Evolutionary conservation across 2,113 vertebrate genomes (phyloP), one percentile per base, ranked within the genome.

Genomic region (Oreochromis spilurus): DNA sequence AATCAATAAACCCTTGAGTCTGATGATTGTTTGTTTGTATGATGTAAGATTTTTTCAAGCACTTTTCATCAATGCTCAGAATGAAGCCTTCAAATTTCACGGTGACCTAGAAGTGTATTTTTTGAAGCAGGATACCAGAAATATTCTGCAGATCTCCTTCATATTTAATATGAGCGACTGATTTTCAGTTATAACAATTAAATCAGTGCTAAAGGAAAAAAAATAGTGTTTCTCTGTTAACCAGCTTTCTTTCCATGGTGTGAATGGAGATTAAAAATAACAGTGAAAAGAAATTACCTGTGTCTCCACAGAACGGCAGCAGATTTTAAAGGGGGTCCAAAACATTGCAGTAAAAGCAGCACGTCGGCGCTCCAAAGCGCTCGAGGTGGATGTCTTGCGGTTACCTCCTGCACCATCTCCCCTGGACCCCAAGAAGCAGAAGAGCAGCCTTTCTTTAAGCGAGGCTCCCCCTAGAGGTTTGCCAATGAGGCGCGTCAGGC

Each of bases 341-440:
- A 96, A 87, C 94, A 97, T 97, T 24, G 90, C 90, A 0, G 95
- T 97, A 16, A 97, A 97, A 91, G 97, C 97, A 0, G 96, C 97
- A n/a, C 85, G 93, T 2, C 91, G 95, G 0, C 96, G 53, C 45
- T 97, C 95, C 4, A 91, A 93, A 83, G 96, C 92, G 11, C 89
- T 96, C 58, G 97, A 96, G 81, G 85, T 91, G 55, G 97, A 97
- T 2, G 85, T 93, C 7, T 53, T 96, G 62, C 92, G 94, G 11
- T 88, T 95, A 34, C 96, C 90, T 17, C 90, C 88, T 6, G 89
- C 95, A 29, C 84, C 94, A 0, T 96, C 96, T 80, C 91, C 96
- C 2, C 84, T 95, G 58, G 95, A 95, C 21, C 94, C 96, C 29
- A 91, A 89, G 55, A 96, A 96, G 88, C 95, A 96, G 82, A 96